Base-by-base conservation (phyloP, 2,113 vertebrate species). In the Apodemus speciosus region DNA sequence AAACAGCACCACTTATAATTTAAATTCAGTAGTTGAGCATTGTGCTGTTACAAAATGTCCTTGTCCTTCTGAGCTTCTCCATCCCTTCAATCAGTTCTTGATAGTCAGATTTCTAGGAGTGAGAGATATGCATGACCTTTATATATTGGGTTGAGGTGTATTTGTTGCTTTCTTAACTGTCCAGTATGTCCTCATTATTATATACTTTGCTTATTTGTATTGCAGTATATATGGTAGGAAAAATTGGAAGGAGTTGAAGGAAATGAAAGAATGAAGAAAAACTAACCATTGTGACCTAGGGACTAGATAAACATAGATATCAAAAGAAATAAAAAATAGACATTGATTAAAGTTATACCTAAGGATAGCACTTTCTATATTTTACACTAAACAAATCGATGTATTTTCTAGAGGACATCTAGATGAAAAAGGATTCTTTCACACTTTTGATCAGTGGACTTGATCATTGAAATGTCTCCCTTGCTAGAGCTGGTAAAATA, bases 351-450 rank as follows among this genome's bases (percentile, higher is more conserved):
- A 94, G 64, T 68, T 71, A 88, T 93, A 32, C 66, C 40, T 72
- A 85, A 90, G 0, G 32, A 9, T 46, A 93, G 53, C 53, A 92
- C 88, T 96, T 93, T 77, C 66, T 94, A 32, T 62, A 56, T 89
- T 93, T 95, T 84, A 75, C 56, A 87, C 18, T 38, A 92, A 97
- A 76, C 71, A 68, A 90, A 89, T 95, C 86, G 93, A 89, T 89
- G 76, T 66, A 8, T 58, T 75, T 69, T 94, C 30, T 79, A 66
- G 56, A 93, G 53, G 0, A 32, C 15, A 83, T 40, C 18, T 85
- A n/a, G 9, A 62, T 81, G 20, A 23, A 30, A 88, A 88, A 18
- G 16, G 8, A n/a, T 56, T 38, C 14, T 79, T 94, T 89, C 62
- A 85, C 20, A 89, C 32, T 71, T 92, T 93, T 90, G 35, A 92